phyloP scores from a whole-genome alignment of 2,888 invertebrate genomes.

The Fabriciana adippe region DNA sequence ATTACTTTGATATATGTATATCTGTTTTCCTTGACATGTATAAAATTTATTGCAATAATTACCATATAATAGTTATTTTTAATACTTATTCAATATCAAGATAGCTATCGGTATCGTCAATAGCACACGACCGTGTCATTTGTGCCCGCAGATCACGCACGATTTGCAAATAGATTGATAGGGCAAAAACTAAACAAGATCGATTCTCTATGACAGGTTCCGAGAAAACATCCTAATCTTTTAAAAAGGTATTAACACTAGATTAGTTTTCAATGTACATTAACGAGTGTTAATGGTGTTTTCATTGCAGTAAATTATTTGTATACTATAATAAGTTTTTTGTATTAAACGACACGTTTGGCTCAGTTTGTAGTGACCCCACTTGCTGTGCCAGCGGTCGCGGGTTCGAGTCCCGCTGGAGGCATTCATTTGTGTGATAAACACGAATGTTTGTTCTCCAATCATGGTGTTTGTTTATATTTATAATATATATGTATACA shows the following conservation, averaged over 20 bases:
- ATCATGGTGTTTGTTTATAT: no score
- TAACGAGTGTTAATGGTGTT: no score
- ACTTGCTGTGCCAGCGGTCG: no score
- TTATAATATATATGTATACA: no score
- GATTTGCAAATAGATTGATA: slow-evolving; percentile 3
- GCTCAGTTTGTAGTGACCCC: no score
- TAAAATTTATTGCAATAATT: background rate
- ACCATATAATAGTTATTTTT: slow-evolving; percentile 6
- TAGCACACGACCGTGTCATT: slow-evolving; percentile 12
- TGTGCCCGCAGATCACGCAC: slow-evolving; percentile 11
- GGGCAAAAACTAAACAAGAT: slow-evolving; percentile 7
- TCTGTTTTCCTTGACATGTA: slow-evolving; percentile 5
- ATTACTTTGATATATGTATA: no score
- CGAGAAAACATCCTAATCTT: slow-evolving; percentile 3
- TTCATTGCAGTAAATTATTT: no score
- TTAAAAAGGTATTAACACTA: slow-evolving; percentile 4
- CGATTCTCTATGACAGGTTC: slow-evolving; percentile 10
- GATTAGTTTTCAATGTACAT: background rate
- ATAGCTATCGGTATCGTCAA: slow-evolving; percentile 8
- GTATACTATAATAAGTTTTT: no score
- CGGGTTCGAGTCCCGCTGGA: no score
- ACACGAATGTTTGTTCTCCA: no score
- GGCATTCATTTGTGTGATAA: no score
- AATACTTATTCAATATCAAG: slow-evolving; percentile 4
- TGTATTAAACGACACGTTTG: no score